Evolutionary conservation across 2,797 vertebrate genomes (phyloP), one percentile per base, ranked within the genome.

Genomic region (Sebastes kiyomatsui): DNA sequence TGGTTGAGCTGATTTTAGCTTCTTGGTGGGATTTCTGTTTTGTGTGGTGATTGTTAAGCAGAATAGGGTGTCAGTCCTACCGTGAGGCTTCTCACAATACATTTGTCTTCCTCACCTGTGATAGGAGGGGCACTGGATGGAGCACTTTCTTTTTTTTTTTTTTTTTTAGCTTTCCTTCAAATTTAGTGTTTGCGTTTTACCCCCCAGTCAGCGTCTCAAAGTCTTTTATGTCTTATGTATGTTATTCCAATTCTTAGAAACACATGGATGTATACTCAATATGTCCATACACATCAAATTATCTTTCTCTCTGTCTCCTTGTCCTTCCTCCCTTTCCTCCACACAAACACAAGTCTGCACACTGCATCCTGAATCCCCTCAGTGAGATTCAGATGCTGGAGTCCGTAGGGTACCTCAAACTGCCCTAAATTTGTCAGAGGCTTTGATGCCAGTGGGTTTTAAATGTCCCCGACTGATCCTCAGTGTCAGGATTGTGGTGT

Each of bases 91-190:
- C 58, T 75, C 69, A 67, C 65, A 33, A 14, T 9, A 56, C 54
- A 65, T 68, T 79, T 77, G 67, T 76, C 73, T 88, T 86, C 70
- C 73, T 89, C 54, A 75, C 60, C 83, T 89, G 83, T 89, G 79
- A 88, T 84, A 88, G 81, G 91, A 94, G 95, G 95, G 95, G 95
- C 95, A 96, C 95, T 96, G 96, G 96, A 95, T 94, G 96, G 96
- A 96, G 95, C 95, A 94, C 92, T 90, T 93, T 81, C 79, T 90
- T 81, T 89, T 87, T 83, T 77, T 84, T 83, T 78, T 69, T 90
- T 91, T 91, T 85, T 83, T 91, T 86, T 83, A 91, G 92, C 90
- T 87, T 86, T 87, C 85, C 71, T 92, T 93, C 84, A 83, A 82
- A 91, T 93, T 79, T 88, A 93, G 83, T 92, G 90, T 94, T 88